Base-by-base conservation (phyloP, 2,113 vertebrate species). In the Sphaerodactylus townsendi region DNA sequence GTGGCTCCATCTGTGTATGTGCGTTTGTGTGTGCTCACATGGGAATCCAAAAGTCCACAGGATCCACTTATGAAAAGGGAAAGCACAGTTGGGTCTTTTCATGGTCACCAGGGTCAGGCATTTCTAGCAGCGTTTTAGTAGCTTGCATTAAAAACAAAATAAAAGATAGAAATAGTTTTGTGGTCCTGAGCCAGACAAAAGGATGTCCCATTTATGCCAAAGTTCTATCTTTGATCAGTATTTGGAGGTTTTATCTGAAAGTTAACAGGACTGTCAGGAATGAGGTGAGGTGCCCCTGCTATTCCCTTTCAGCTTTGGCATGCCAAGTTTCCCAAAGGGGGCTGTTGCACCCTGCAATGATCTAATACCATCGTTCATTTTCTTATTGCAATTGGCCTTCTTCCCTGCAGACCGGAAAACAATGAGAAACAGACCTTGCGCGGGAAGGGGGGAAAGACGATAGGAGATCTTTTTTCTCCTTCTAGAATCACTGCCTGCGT, bases 371-470 rank as follows among this genome's bases (percentile, higher is more conserved):
- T n/a, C n/a, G 59, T 77, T 62, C 37, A 70, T 41, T n/a, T 77
- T 77, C 66, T 69, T 46, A 3, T 64, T 78, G 5, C n/a, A 71
- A 77, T n/a, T 41, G 19, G 37, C 33, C 30, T 10, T 64, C 30
- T 6, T 72, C 56, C n/a, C 10, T 56, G 46, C 69, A 39, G 59
- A 19, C 68, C 75, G 71, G 75, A 64, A 64, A 62, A 41, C 35
- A 56, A 48, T 28, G 48, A 46, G 25, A 64, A 74, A 17, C 39
- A n/a, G 46, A 84, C 84, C 90, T 88, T 90, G 85, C 77, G 73
- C 72, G 39, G 46, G 81, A 44, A 44, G 56, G 41, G 56, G 74
- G 30, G 41, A 50, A 74, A n/a, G 89, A 87, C 81, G 87, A 85
- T 39, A 39, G 11, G 46, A 59, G 69, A 73, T 74, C 70, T 33